Conservation (phyloP, 2,888 invertebrate genomes). For the Plebejus argus region DNA sequence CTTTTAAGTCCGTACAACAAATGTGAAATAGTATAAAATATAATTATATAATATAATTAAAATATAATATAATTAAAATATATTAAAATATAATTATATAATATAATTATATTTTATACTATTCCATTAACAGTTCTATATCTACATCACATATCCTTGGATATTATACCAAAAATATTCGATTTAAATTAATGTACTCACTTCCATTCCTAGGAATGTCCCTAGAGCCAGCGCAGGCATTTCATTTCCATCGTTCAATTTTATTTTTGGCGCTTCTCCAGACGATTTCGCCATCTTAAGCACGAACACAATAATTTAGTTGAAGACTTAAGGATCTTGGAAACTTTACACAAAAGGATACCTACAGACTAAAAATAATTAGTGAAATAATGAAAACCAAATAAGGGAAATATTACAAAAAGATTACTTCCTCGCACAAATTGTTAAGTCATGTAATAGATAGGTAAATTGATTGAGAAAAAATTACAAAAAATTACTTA, state of each 20-base stretch:
- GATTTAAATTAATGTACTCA: conserved; percentile 43
- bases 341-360: not conserved
- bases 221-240: conserved; percentile 63
- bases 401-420: not conserved
- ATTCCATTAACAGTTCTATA: too few species aligned
- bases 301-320: conserved; percentile 10
- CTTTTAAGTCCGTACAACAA: too few species aligned
- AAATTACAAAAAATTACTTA: not conserved
- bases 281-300: conserved; percentile 40
- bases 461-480: not conserved
- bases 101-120: too few species aligned
- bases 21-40: too few species aligned
- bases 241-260: conserved; percentile 52
- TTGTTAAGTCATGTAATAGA: not conserved
- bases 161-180: too few species aligned
- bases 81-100: too few species aligned
- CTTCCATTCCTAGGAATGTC: conserved; percentile 55
- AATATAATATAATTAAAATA: too few species aligned
- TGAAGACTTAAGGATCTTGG: not conserved
- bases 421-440: not conserved
- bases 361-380: not conserved
- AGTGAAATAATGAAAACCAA: not conserved
- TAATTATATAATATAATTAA: too few species aligned
- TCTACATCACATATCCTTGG: too few species aligned
- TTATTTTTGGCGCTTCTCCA: conserved; percentile 39